phyloP scores from a whole-genome alignment of 2,888 invertebrate species.

The Tetramorium bicarinatum region DNA sequence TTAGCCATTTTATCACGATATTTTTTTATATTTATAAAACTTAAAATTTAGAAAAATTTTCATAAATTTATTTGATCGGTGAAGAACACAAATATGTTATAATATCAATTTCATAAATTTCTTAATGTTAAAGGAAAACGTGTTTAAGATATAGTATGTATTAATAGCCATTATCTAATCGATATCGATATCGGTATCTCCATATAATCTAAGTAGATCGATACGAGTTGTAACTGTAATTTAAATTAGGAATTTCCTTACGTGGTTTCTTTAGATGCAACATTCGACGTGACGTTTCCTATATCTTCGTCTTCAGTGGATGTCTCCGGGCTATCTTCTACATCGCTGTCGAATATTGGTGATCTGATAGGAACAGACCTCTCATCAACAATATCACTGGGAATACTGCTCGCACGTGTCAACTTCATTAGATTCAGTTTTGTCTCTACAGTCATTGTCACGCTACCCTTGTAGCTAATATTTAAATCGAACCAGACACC shows the following conservation, averaged over 20 bases:
- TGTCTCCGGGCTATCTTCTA: conserved; percentile 93
- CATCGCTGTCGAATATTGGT: conserved; percentile 92
- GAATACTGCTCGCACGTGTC: conserved; percentile 81
- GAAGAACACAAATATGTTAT: background rate
- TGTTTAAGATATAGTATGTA: background rate
- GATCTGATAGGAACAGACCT: conserved; percentile 81
- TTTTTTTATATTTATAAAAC: background rate
- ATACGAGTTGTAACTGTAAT: background rate
- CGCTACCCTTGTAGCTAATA: conserved; percentile 92
- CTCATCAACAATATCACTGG: conserved; percentile 73
- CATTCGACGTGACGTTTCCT: conserved; percentile 78
- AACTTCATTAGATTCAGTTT: conserved; percentile 94
- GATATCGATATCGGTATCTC: no score
- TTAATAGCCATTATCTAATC: background rate
- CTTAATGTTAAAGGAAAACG: background rate
- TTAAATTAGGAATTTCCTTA: conserved; percentile 64
- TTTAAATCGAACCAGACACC: conserved; percentile 97
- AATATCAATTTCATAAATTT: background rate
- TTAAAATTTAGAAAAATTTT: background rate
- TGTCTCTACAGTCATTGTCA: conserved; percentile 94
- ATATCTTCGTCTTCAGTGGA: conserved; percentile 91
- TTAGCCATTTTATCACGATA: background rate
- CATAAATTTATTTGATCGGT: background rate
- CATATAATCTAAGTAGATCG: no score
- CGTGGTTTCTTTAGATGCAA: conserved; percentile 62